A percentile compares a stretch with the other conserved stretches of the same genome.
Evolutionary conservation across 64 coral and sea anemone genomes (phyloP).

Genomic region (Montipora sp.): DNA sequence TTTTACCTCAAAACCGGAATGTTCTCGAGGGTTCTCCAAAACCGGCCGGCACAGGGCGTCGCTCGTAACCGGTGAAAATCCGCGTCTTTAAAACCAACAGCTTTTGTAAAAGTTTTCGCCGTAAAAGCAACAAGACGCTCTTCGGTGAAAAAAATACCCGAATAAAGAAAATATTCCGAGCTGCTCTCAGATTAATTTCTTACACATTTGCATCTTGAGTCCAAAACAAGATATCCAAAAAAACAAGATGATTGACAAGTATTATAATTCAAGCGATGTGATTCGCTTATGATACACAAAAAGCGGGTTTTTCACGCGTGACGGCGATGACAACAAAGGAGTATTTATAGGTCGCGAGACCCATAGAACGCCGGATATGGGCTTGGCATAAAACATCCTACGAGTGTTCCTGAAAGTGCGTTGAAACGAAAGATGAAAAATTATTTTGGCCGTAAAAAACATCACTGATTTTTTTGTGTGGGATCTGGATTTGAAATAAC

Average conservation of each 20-base stretch:
- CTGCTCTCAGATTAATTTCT: neutral
- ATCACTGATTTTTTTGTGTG: too few species aligned
- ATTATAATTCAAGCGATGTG: neutral
- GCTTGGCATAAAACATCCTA: too few species aligned
- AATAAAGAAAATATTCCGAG: neutral
- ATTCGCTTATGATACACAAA: slow-evolving; percentile 3
- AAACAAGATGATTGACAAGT: slow-evolving; percentile 13
- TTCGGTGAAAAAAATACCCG: neutral
- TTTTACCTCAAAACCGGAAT: neutral
- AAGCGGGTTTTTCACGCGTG: slow-evolving; percentile 45
- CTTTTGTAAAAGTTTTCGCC: neutral
- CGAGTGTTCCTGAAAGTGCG: too few species aligned
- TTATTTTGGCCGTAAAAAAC: too few species aligned
- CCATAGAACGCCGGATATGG: too few species aligned
- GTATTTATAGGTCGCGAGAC: neutral
- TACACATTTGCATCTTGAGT: slow-evolving; percentile 4
- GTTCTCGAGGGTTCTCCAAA: neutral
- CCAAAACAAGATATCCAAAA: slow-evolving; percentile 8
- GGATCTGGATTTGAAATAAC: too few species aligned
- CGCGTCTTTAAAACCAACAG: neutral
- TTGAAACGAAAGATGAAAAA: neutral
- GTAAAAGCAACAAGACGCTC: neutral
- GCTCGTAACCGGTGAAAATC: neutral
- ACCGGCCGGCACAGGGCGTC: neutral
- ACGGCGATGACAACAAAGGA: neutral